Evolutionary conservation across 2,113 vertebrate genomes (phyloP).

Genomic region (Sinocyclocheilus rhinocerous): DNA sequence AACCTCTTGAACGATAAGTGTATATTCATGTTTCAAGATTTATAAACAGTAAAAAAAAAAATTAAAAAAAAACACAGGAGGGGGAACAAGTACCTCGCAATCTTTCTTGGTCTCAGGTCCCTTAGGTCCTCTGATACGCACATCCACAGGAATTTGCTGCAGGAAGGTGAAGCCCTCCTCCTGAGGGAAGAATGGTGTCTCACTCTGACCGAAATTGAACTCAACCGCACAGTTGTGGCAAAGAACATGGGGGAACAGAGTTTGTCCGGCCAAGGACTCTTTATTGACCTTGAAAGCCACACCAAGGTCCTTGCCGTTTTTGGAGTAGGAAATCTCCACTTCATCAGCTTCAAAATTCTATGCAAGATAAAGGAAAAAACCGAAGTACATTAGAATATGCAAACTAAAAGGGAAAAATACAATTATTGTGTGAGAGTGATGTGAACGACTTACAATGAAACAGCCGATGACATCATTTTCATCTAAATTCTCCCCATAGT

Average conservation of each 20-base stretch:
- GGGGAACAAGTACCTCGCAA: slow-evolving; percentile 93
- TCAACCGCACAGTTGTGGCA: slow-evolving; percentile 98
- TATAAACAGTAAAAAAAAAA: background rate
- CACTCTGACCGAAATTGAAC: slow-evolving; percentile 97
- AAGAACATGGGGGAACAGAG: slow-evolving; percentile 94
- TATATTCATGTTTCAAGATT: no score
- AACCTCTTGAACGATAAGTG: no score
- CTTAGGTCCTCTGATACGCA: slow-evolving; percentile 85
- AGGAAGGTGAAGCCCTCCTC: slow-evolving; percentile 86
- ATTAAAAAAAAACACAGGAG: no score
- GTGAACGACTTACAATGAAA: slow-evolving; percentile 84
- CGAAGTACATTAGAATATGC: background rate
- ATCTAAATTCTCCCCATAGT: slow-evolving; percentile 94
- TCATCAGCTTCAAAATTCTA: slow-evolving; percentile 94
- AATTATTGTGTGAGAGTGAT: background rate
- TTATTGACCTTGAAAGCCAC: slow-evolving; percentile 88
- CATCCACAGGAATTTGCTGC: slow-evolving; percentile 85
- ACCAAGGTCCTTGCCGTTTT: slow-evolving; percentile 92
- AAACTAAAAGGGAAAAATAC: background rate
- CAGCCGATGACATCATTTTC: slow-evolving; percentile 98
- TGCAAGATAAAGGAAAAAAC: background rate
- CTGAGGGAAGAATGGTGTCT: slow-evolving; percentile 88
- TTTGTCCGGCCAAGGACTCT: slow-evolving; percentile 80
- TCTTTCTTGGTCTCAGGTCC: slow-evolving; percentile 94
- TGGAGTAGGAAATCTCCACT: slow-evolving; percentile 89